Percentiles rank a stretch among this genome's conserved stretches.
phyloP scores from a whole-genome alignment of 53 echinoderm and acorn worm species.

The Holothuria leucospilota region DNA sequence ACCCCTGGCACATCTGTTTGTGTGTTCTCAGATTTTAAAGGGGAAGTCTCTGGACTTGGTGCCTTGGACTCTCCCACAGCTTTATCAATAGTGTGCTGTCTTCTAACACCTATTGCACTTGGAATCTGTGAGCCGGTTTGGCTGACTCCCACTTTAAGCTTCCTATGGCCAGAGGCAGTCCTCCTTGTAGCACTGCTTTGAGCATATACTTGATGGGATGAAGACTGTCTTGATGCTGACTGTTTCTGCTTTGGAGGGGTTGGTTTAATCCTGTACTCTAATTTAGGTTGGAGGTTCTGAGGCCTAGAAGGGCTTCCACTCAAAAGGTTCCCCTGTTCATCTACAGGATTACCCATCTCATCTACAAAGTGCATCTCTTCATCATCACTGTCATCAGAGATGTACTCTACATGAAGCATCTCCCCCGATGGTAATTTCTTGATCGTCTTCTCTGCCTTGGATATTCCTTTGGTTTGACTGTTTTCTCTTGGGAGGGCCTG shows the following conservation, averaged over 20 bases:
- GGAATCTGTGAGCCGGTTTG: constrained; percentile 31
- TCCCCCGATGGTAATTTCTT: constrained; percentile 59
- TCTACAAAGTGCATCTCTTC: constrained; percentile 96
- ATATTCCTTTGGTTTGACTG: constrained; percentile 20
- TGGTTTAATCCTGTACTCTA: constrained; percentile 84
- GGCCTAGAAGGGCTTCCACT: constrained; percentile 27
- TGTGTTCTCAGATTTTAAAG: neutral
- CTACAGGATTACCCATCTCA: constrained; percentile 93
- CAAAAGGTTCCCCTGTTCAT: constrained; percentile 69
- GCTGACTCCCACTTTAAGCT: neutral
- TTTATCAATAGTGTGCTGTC: constrained; percentile 25
- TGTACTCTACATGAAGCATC: constrained; percentile 83
- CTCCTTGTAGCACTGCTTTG: constrained; percentile 33
- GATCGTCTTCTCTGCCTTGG: constrained; percentile 37
- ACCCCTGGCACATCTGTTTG: constrained; percentile 27
- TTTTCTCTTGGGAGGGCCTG: constrained; percentile 29
- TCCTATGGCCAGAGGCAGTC: constrained; percentile 30
- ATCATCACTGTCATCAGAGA: constrained; percentile 95
- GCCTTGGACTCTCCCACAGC: constrained; percentile 38
- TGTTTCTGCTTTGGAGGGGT: constrained; percentile 74
- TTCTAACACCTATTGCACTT: constrained; percentile 18
- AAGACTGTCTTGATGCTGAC: neutral
- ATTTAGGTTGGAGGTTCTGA: constrained; percentile 46
- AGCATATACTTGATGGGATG: constrained; percentile 35
- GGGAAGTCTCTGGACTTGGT: neutral